These are phyloP conservation scores for Agapetus fuscipes DNA, from an alignment of 2,888 invertebrate genomes.

Conservation along the genomic window DNA sequence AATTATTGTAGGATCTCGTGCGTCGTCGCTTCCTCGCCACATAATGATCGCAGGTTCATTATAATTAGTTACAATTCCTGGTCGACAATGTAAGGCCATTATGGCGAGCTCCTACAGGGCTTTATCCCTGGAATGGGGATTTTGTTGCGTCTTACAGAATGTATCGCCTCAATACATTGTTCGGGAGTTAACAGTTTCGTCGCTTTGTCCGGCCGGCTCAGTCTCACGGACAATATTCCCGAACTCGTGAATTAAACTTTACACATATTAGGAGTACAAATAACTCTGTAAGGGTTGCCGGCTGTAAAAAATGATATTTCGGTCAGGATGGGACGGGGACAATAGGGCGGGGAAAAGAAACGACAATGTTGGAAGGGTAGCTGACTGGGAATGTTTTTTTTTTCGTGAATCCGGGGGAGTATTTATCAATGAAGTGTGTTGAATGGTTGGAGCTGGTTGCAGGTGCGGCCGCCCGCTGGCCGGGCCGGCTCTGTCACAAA, in stretches of 20 bases:
- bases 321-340: not conserved
- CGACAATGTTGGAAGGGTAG: constrained; percentile 12
- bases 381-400: too few species aligned
- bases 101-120: constrained; percentile 7
- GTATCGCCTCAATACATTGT: constrained; percentile 7
- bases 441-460: constrained; percentile 10
- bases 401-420: constrained; percentile 5
- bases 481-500: constrained; percentile 3
- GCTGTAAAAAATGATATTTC: constrained; percentile 7
- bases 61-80: constrained; percentile 19
- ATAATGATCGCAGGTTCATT: constrained; percentile 16
- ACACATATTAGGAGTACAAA: constrained; percentile 16
- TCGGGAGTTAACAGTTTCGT: constrained; percentile 7
- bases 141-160: constrained; percentile 11
- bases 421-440: constrained; percentile 18
- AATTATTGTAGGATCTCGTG: too few species aligned
- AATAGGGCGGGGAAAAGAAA: constrained; percentile 4
- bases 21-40: not conserved
- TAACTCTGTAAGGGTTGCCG: constrained; percentile 8
- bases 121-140: constrained; percentile 11
- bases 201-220: constrained; percentile 11
- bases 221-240: constrained; percentile 3
- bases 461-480: not conserved
- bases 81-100: constrained; percentile 16
- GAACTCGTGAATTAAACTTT: constrained; percentile 10